Base-by-base conservation (phyloP, 2,888 invertebrate species). In the Augochlorella aurata region DNA sequence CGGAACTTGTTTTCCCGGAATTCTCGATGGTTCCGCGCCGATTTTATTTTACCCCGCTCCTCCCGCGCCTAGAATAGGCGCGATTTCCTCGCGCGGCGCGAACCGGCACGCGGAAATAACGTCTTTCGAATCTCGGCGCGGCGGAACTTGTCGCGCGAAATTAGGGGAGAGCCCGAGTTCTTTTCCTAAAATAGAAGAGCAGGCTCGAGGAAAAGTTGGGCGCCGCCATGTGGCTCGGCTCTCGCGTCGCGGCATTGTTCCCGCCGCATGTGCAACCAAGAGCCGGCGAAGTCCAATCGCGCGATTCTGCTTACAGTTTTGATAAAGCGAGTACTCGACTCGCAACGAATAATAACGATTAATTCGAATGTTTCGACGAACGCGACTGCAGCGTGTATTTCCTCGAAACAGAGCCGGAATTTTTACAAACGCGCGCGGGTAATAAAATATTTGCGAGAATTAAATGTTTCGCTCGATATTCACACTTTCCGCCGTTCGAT, bases 381-480 rank as follows among this genome's bases (percentile, higher is more conserved):
- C 58, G 58, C 14, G 10, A 49, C 14, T 10, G 47, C 7, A n/a
- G 45, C 45, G 8, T 10, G 45, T 9, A 10, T 10, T 1, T 10
- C 5, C 24, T 58, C 58, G 58, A 0, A 58, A 63, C 29, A 61
- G 2, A 16, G 2, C 16, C 38, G 38, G 38, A 38, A 38, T 63
- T 63, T 65, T 65, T 44, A 12, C 65, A n/a, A 44, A n/a, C 14
- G 2, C 24, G 16, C 29, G 2, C 29, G 16, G 12, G 12, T 65
- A 65, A 65, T 65, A 65, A 44, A 65, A 65, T 65, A 65, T 65
- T 65, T 65, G 38, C 44, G 65, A 44, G 38, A 65, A 44, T n/a
- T 44, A 65, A 65, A 65, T 44, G n/a, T 44, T 65, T 44, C 44
- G 44, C n/a, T 65, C n/a, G 44, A 65, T 65, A 44, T 65, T 65